Conservation (phyloP, 2,797 vertebrate genomes). For the Telmatherina bonti region DNA sequence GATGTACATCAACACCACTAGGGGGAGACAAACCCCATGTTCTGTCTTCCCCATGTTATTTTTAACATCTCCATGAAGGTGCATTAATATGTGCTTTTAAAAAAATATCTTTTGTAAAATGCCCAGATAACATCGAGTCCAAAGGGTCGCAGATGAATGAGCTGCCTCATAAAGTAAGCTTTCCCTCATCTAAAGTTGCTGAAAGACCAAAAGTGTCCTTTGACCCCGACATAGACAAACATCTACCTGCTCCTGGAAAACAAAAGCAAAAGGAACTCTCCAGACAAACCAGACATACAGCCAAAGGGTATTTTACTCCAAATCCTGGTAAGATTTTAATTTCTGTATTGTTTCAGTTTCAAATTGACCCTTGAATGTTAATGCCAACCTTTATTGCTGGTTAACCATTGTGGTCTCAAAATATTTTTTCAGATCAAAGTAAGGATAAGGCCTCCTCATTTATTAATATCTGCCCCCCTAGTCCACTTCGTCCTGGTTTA, state of each 20-base stretch:
- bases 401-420: conserved; percentile 1
- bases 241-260: conserved; percentile 31
- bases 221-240: conserved; percentile 58
- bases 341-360: not conserved
- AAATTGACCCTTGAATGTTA: not conserved
- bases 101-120: conserved; percentile 21
- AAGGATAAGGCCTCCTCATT: conserved; percentile 29
- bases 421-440: conserved; percentile 57
- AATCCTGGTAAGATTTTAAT: conserved; percentile 72
- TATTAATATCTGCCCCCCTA: conserved; percentile 64
- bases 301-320: conserved; percentile 70
- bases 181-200: conserved; percentile 37
- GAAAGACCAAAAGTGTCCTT: conserved; percentile 76
- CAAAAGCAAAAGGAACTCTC: conserved; percentile 52
- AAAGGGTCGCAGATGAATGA: conserved; percentile 47
- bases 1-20: conserved; percentile 54
- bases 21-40: conserved; percentile 59
- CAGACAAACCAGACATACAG: conserved; percentile 47
- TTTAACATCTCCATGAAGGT: not conserved
- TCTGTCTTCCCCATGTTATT: not conserved
- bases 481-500: conserved; percentile 56
- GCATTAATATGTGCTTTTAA: conserved; percentile 17
- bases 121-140: conserved; percentile 57
- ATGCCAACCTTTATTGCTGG: not conserved
- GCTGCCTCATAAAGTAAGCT: conserved; percentile 47